These are phyloP conservation scores for Sipha flava DNA, from an alignment of 1,140 invertebrate species.

Conservation along the genomic window DNA sequence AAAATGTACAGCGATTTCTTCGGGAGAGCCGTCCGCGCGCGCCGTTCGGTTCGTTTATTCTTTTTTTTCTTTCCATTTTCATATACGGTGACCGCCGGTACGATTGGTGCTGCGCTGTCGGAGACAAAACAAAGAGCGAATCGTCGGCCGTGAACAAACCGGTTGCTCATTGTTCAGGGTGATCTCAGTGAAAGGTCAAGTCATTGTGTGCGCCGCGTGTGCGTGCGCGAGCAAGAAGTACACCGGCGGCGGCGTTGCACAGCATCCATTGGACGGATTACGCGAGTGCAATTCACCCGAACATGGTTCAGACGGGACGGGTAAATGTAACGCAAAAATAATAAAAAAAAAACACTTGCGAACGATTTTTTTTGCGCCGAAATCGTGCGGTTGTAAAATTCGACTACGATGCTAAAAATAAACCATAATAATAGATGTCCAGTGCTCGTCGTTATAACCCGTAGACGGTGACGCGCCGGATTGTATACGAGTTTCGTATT, in stretches of 20 bases:
- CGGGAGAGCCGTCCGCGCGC: background rate
- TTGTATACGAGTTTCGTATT: no score
- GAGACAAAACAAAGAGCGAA: constrained; percentile 28
- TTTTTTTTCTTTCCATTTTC: no score
- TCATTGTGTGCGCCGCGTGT: background rate
- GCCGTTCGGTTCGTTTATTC: no score
- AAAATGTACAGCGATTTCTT: constrained; percentile 8
- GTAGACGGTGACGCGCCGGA: no score
- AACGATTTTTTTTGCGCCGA: no score
- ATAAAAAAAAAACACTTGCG: no score
- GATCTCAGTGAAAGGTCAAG: constrained; percentile 13
- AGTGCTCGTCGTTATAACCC: no score
- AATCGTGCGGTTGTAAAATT: no score
- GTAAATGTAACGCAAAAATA: background rate
- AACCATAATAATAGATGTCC: no score
- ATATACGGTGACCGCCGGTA: no score
- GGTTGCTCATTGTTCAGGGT: constrained; percentile 7
- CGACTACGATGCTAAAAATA: no score
- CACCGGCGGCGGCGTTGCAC: background rate
- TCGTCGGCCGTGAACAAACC: constrained; percentile 27
- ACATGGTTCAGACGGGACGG: background rate
- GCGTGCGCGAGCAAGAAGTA: background rate
- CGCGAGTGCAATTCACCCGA: background rate
- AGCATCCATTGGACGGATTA: background rate
- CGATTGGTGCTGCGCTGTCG: no score